Evolutionary conservation across 1,140 invertebrate species (phyloP), one percentile per base, ranked within the genome.

Genomic region (Homarus americanus): DNA sequence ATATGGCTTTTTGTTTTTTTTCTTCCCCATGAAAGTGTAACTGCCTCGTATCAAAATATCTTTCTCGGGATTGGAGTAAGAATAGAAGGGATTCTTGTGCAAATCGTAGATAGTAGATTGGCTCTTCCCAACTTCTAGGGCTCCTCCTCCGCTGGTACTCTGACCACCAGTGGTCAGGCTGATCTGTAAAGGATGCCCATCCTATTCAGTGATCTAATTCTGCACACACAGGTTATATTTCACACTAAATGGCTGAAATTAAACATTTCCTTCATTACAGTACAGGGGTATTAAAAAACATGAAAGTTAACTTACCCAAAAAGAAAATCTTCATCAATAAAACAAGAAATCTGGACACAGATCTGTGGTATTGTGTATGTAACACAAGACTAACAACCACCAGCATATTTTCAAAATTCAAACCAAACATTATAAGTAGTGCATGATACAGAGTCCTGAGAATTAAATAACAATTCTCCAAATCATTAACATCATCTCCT

Each of bases 1-100:
- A 78, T 69, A 91, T 40, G 80, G 80, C 28, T 83, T 91, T 69
- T 91, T 84, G 49, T 76, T 69, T 75, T 75, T 86, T 58, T 76
- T 76, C 49, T 76, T 76, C 49, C 69, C 36, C 32, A 66, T 66
- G 24, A 10, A 3, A 1, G 3, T 66, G n/a, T 32, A 32, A 66
- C 2, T 28, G 28, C 2, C 1, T 66, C 28, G 63, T 4, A 66
- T 58, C 15, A 20, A n/a, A 4, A 66, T 28, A 66, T 66, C 20
- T 66, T 66, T 66, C 63, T 66, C 20, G 28, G 63, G 2, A n/a
- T 66, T 66, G 63, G 3, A 66, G 63, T 20, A 66, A 66, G 1
- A 66, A 66, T 4, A 28, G 63, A 4, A 66, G 63, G 63, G n/a
- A 20, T 66, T 66, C 24, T 66, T 24, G 2, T 66, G 63, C 24